A percentile compares a stretch with the other conserved stretches of the same genome.
Evolutionary conservation across 2,888 invertebrate genomes (phyloP).

Genomic region (Andrena trimmerana): DNA sequence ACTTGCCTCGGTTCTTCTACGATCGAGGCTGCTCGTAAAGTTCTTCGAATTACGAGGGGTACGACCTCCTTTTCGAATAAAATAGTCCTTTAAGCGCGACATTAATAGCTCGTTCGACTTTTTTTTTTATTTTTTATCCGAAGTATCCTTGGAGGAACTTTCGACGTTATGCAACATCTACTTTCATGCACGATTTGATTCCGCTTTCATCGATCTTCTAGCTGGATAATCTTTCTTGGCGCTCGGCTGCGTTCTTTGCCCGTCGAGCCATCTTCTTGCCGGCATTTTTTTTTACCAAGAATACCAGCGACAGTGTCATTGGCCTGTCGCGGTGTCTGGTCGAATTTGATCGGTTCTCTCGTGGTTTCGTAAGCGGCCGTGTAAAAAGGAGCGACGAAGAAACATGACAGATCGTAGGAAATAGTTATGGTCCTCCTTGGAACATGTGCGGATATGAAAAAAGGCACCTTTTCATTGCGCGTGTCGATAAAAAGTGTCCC

Average conservation of each 20-base stretch:
- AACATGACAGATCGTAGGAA: neutral
- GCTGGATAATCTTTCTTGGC: constrained; percentile 2
- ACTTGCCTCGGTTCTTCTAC: too few species aligned
- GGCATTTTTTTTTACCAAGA: neutral
- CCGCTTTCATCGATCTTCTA: constrained; percentile 45
- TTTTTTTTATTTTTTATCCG: constrained; percentile 22
- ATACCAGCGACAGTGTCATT: neutral
- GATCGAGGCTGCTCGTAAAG: neutral
- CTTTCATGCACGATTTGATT: constrained; percentile 58
- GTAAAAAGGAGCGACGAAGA: neutral
- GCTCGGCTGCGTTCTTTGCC: neutral
- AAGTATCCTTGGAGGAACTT: constrained; percentile 48
- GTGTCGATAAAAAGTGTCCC: neutral
- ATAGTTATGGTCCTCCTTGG: constrained; percentile 12
- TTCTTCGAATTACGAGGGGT: neutral
- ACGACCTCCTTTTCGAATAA: neutral
- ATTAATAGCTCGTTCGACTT: constrained; percentile 11
- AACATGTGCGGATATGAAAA: neutral
- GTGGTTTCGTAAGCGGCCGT: neutral
- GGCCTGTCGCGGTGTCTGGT: neutral
- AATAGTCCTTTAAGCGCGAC: neutral
- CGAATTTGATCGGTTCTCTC: neutral
- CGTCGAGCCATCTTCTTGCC: neutral
- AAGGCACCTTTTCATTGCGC: neutral
- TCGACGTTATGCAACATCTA: constrained; percentile 52